Evolutionary conservation across 2,888 invertebrate genomes (phyloP).

Genomic region (Dynastes maya): DNA sequence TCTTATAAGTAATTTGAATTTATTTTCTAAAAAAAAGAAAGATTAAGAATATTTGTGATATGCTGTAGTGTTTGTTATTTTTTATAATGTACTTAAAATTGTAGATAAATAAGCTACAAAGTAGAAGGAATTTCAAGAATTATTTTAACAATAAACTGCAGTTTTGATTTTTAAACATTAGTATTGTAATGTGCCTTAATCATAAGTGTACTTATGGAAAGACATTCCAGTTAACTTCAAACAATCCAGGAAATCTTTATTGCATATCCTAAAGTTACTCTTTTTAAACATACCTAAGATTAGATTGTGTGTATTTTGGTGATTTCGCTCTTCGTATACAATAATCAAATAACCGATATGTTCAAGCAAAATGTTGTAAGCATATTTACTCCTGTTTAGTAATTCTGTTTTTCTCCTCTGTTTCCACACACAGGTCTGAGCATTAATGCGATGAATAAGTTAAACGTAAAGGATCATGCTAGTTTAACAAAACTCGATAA

Average conservation of each 20-base stretch:
- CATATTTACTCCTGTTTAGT: not conserved
- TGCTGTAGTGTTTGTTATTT: no score
- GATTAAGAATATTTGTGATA: no score
- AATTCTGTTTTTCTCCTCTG: not conserved
- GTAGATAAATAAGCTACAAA: no score
- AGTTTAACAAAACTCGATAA: conserved; percentile 64
- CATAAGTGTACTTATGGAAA: conserved; percentile 4
- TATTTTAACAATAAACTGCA: no score
- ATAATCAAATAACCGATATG: not conserved
- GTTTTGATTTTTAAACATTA: not conserved
- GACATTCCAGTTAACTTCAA: not conserved
- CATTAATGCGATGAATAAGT: conserved; percentile 59
- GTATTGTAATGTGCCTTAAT: conserved; percentile 7
- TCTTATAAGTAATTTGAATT: no score
- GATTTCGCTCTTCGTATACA: not conserved
- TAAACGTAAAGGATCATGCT: conserved; percentile 61
- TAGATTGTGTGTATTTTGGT: conserved; percentile 15
- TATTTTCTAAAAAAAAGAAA: no score
- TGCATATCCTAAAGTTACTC: not conserved
- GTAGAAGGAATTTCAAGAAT: no score
- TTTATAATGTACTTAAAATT: no score
- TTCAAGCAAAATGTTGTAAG: not conserved
- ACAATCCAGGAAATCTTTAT: not conserved
- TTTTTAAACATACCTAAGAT: not conserved
- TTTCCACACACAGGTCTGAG: conserved; percentile 59